These are phyloP conservation scores for Chrysolophus pictus DNA, from an alignment of 2,797 vertebrate species.

Conservation along the genomic window DNA sequence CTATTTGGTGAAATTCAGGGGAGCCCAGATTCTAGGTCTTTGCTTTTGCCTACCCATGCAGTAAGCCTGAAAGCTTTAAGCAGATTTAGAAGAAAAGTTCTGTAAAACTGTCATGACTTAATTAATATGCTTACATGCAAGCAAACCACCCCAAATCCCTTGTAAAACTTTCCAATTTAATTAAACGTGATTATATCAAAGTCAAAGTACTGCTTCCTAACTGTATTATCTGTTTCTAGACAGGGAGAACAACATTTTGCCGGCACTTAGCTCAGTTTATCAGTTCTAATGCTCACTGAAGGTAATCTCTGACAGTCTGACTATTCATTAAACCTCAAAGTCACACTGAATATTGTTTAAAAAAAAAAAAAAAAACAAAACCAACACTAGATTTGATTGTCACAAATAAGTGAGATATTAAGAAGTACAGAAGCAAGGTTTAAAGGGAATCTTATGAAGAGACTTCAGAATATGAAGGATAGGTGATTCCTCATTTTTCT, in stretches of 20 bases:
- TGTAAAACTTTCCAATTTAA: neutral
- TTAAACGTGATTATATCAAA: neutral
- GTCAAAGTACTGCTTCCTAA: neutral
- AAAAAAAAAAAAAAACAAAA: neutral
- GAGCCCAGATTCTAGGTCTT: neutral
- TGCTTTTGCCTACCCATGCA: neutral
- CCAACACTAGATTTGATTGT: no score
- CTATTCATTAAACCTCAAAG: neutral
- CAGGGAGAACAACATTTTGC: neutral
- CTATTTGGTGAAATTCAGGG: neutral
- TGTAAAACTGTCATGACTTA: neutral
- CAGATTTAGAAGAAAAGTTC: neutral
- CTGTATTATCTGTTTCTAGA: neutral
- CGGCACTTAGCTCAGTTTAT: neutral
- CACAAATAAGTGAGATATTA: neutral
- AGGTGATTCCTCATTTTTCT: neutral
- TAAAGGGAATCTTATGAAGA: neutral
- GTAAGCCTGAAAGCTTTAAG: neutral
- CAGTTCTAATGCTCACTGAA: neutral
- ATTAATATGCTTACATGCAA: neutral
- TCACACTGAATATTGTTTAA: neutral
- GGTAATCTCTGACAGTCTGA: neutral
- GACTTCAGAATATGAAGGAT: neutral
- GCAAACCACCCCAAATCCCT: neutral
- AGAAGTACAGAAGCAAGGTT: neutral